Evolutionary conservation across 2,888 invertebrate species (phyloP), one percentile per base, ranked within the genome.

Genomic region (Eupeodes luniger): DNA sequence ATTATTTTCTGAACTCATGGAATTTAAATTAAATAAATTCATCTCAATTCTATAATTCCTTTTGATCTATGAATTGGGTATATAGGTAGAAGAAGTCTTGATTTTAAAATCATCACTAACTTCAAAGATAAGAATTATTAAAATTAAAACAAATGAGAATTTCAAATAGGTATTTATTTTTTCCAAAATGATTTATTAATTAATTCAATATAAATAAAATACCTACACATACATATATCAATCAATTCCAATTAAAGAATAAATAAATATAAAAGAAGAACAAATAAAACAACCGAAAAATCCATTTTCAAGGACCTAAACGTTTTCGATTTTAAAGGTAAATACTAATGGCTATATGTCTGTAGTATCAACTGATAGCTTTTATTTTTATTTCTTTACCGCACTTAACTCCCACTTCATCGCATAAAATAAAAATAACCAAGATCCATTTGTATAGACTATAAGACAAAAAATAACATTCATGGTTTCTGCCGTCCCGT

Each of bases 341-440:
- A 49, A 47, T 47, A 47, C 27, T 7, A 47, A 69, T 36, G 36
- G 34, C 16, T 16, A 1, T 16, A 1, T 69, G 53, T 4, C 11
- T 53, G 9, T 7, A 27, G 9, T 7, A 27, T 27, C 36, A 34
- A 36, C 53, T 36, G 53, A 69, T 53, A 36, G 36, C 36, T 51
- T 69, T 51, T 69, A 49, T 49, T 66, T 49, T 53, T 36, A 69
- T 51, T 53, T 36, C 69, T 40, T 53, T 11, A 36, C 53, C 69
- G 5, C 36, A 69, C 69, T 69, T 53, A 53, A 53, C 69, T 36
- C 69, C 67, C 67, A 36, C 49, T 67, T 51, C 69, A 69, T 69
- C 11, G 53, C n/a, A 53, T 69, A 34, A 53, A n/a, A 69, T 36
- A 69, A 69, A 67, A 69, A 36, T 16, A 16, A 51, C 69, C 69